Evolutionary conservation across 2,113 vertebrate species (phyloP).

Genomic region (Benitochromis conjunctus): DNA sequence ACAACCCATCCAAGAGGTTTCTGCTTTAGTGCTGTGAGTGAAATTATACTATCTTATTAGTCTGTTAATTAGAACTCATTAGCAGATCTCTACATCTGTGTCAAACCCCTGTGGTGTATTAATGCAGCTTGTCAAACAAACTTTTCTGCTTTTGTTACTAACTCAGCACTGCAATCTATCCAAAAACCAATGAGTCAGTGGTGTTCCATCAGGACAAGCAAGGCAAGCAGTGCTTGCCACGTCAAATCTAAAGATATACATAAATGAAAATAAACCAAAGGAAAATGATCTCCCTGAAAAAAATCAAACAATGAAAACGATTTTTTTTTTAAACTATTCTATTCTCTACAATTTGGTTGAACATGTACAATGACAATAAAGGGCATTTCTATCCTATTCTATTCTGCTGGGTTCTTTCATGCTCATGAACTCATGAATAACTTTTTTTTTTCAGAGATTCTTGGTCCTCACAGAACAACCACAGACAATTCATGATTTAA

Average conservation of each 20-base stretch:
- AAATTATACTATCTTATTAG: background rate
- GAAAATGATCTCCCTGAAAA: background rate
- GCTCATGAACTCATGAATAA: too few relatives aligned
- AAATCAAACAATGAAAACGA: too few relatives aligned
- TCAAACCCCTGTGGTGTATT: background rate
- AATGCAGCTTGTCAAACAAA: background rate
- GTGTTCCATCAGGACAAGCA: background rate
- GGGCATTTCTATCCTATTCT: too few relatives aligned
- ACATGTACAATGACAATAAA: too few relatives aligned
- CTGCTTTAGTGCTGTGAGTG: background rate
- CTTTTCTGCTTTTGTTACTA: background rate
- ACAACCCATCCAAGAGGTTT: background rate
- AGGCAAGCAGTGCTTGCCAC: rapidly evolving
- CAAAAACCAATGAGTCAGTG: background rate
- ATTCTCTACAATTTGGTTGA: too few relatives aligned
- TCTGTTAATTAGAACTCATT: background rate
- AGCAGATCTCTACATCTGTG: background rate
- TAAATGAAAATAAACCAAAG: background rate
- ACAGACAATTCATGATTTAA: too few relatives aligned
- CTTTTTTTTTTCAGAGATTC: too few relatives aligned
- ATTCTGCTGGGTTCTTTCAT: too few relatives aligned
- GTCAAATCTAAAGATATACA: background rate
- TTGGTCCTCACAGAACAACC: too few relatives aligned
- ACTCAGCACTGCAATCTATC: background rate
- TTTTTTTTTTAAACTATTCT: too few relatives aligned